Percentiles rank a stretch among this genome's conserved stretches.
These are phyloP conservation scores for Cyanocitta stelleri DNA, from an alignment of 2,113 vertebrate species.

Conservation along the genomic window DNA sequence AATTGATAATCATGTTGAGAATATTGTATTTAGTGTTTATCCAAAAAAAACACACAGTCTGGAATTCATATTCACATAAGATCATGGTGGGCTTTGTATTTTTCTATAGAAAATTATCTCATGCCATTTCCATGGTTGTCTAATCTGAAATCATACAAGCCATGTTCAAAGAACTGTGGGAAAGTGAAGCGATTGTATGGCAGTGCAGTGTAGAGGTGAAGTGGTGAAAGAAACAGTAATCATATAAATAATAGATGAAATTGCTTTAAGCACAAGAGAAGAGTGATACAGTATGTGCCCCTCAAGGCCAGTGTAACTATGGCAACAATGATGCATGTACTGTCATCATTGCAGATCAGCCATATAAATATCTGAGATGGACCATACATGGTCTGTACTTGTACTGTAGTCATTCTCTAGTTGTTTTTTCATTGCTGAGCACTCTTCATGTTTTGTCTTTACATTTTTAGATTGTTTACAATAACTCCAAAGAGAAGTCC, in stretches of 20 bases:
- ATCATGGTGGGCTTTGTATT: not conserved
- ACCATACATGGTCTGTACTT: not conserved
- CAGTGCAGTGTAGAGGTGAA: not conserved
- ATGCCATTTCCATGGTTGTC: not conserved
- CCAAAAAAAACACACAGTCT: rapidly evolving
- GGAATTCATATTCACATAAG: not conserved
- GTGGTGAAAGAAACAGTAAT: not conserved
- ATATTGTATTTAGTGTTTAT: not conserved
- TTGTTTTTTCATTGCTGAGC: not conserved
- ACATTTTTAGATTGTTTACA: not conserved
- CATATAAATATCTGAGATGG: not conserved
- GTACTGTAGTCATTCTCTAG: not conserved
- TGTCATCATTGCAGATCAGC: not conserved
- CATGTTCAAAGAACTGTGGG: not conserved
- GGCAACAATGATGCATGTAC: constrained; percentile 32
- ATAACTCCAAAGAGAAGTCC: not conserved
- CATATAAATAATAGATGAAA: constrained; percentile 62
- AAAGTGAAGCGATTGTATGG: not conserved
- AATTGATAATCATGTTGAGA: not conserved
- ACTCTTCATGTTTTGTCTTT: not conserved
- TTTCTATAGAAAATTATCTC: not conserved
- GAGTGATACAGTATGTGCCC: constrained; percentile 16
- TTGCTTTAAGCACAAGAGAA: constrained; percentile 31
- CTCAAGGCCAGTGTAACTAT: constrained; percentile 60
- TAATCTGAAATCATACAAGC: not conserved